These are phyloP conservation scores for Chrysogorgia sp. DNA, from an alignment of 92 coral and sea anemone species.

Conservation along the genomic window DNA sequence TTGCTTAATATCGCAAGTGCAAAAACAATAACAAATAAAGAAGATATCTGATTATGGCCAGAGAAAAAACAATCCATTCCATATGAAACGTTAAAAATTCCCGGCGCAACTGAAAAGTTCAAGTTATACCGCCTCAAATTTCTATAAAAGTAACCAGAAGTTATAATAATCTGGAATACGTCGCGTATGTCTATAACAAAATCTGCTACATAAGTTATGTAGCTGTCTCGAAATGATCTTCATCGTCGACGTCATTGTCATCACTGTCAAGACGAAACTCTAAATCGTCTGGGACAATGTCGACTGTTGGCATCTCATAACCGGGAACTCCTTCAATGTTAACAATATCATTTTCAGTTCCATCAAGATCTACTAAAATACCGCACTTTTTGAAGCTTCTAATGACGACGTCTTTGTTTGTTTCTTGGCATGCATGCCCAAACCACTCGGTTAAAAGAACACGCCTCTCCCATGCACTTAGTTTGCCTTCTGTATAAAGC, in stretches of 20 bases:
- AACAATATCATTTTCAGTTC: neutral
- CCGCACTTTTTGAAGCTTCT: constrained; percentile 10
- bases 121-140: too few species aligned
- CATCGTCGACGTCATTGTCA: constrained; percentile 2
- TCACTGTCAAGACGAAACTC: neutral
- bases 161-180: too few species aligned
- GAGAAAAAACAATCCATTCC: too few species aligned
- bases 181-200: too few species aligned
- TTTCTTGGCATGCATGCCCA: neutral
- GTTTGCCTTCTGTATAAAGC: neutral
- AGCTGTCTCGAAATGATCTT: neutral
- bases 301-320: constrained; percentile 2
- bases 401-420: constrained; percentile 9
- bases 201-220: neutral
- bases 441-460: neutral
- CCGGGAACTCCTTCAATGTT: constrained; percentile 4
- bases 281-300: neutral
- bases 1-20: too few species aligned
- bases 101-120: too few species aligned
- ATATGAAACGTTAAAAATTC: too few species aligned
- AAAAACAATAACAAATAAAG: too few species aligned
- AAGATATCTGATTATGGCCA: too few species aligned
- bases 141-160: too few species aligned
- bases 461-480: constrained; percentile 13
- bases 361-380: neutral